These are phyloP conservation scores for Meloidogyne floridensis DNA, from an alignment of 1,140 invertebrate genomes.

Conservation along the genomic window DNA sequence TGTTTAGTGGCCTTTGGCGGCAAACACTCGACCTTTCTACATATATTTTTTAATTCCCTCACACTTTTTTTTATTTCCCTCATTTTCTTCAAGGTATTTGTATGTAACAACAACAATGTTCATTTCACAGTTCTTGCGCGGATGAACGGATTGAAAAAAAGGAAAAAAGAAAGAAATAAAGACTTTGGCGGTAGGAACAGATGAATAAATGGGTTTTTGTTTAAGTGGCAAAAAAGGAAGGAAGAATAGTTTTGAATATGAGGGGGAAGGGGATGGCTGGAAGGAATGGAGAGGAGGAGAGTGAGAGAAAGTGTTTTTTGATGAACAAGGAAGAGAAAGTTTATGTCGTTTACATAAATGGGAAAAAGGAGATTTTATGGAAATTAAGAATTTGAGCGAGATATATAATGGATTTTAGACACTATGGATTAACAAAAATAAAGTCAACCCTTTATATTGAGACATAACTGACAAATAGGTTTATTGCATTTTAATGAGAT, in stretches of 20 bases:
- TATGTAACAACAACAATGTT: not conserved
- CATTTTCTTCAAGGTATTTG: constrained; percentile 4
- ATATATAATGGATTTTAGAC: not conserved
- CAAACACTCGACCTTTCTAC: not conserved
- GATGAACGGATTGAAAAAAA: not conserved
- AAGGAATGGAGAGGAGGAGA: not conserved
- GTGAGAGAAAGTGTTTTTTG: not conserved
- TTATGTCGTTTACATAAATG: not conserved
- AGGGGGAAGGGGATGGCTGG: not conserved
- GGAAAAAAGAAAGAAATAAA: not conserved
- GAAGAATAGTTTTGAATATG: not conserved
- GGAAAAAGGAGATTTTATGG: not conserved
- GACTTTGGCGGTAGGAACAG: not conserved
- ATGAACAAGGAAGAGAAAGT: constrained; percentile 9
- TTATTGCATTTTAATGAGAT: too few species aligned
- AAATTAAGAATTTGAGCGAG: not conserved
- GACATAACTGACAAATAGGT: too few species aligned
- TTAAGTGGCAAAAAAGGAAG: not conserved
- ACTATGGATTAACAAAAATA: too few species aligned
- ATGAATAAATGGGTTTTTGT: constrained; percentile 5
- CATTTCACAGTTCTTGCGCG: not conserved
- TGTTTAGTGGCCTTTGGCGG: constrained; percentile 7
- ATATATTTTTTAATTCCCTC: not conserved
- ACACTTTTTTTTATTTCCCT: constrained; percentile 7
- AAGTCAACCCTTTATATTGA: too few species aligned